These are phyloP conservation scores for Drosophila testacea DNA, from an alignment of 2,888 invertebrate species.

Conservation along the genomic window DNA sequence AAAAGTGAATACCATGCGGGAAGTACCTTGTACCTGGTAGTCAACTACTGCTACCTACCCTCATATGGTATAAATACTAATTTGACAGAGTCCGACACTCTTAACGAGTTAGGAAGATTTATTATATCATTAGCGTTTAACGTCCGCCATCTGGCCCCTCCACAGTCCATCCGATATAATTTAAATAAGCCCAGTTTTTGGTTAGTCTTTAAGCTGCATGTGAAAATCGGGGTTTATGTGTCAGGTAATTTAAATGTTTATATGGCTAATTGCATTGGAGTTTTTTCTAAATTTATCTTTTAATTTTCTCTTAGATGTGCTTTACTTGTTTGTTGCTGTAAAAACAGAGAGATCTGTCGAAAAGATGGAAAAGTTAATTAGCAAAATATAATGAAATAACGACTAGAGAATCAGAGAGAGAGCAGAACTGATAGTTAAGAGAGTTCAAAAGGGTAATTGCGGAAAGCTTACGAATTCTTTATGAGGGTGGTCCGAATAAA, in stretches of 20 bases:
- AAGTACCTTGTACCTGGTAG: slow-evolving; percentile 11
- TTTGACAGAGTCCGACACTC: slow-evolving; percentile 66
- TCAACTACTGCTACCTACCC: slow-evolving; percentile 25
- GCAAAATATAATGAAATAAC: slow-evolving; percentile 13
- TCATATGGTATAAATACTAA: slow-evolving; percentile 48
- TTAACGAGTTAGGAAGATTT: slow-evolving; percentile 64
- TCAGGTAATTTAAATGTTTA: slow-evolving; percentile 63
- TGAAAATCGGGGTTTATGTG: slow-evolving; percentile 69
- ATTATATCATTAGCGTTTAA: slow-evolving; percentile 65
- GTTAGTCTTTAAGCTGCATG: slow-evolving; percentile 46
- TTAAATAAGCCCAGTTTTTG: slow-evolving; percentile 59
- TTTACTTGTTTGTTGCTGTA: slow-evolving; percentile 9
- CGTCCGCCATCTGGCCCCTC: background rate
- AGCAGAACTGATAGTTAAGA: slow-evolving; percentile 4
- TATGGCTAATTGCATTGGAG: slow-evolving; percentile 59
- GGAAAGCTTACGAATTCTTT: slow-evolving; percentile 17
- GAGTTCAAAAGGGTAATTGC: slow-evolving; percentile 11
- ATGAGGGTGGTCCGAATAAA: slow-evolving; percentile 7
- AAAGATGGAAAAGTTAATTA: slow-evolving; percentile 28
- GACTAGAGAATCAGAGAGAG: slow-evolving; percentile 10
- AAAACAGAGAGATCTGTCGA: slow-evolving; percentile 14
- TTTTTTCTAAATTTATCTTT: slow-evolving; percentile 12
- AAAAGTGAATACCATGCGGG: slow-evolving; percentile 12
- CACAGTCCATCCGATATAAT: slow-evolving; percentile 46
- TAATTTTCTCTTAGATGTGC: slow-evolving; percentile 15